Conservation (phyloP, 2,888 invertebrate species). For the Cryptus armator region DNA sequence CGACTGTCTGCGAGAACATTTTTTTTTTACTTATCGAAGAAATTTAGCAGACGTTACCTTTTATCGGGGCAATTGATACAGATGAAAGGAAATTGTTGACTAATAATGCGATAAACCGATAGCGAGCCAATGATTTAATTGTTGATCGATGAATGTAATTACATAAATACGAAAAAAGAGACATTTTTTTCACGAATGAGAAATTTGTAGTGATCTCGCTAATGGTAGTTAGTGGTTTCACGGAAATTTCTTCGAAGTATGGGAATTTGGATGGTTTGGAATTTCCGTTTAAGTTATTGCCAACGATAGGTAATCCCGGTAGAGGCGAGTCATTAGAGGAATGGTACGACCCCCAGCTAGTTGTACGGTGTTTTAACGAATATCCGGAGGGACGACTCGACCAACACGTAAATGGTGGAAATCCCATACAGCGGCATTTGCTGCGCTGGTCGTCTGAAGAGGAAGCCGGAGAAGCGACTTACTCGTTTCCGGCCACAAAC, state of each 20-base stretch:
- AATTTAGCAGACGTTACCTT: too few relatives aligned
- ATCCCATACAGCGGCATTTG: neutral
- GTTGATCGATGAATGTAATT: too few relatives aligned
- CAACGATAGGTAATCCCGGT: constrained; percentile 42
- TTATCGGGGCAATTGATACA: too few relatives aligned
- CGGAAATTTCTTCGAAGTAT: neutral
- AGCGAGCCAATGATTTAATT: too few relatives aligned
- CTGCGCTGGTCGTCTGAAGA: constrained; percentile 58
- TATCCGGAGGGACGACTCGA: constrained; percentile 54
- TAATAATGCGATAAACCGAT: too few relatives aligned
- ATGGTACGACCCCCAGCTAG: constrained; percentile 4
- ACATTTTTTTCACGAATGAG: neutral
- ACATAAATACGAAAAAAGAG: neutral
- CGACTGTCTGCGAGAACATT: neutral
- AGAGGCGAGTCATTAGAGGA: constrained; percentile 46
- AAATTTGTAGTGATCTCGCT: neutral
- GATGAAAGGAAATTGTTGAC: too few relatives aligned
- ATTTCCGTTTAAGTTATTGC: constrained; percentile 26
- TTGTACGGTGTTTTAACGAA: constrained; percentile 40
- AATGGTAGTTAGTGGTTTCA: neutral
- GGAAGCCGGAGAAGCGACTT: constrained; percentile 68
- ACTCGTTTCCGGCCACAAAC: constrained; percentile 72
- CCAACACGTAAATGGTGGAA: constrained; percentile 49
- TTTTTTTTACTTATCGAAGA: too few relatives aligned
- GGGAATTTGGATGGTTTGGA: neutral